Percentiles rank a stretch among this genome's conserved stretches.
Conservation (phyloP, 2,888 invertebrate species). For the Nematopogon swammerdamellus region DNA sequence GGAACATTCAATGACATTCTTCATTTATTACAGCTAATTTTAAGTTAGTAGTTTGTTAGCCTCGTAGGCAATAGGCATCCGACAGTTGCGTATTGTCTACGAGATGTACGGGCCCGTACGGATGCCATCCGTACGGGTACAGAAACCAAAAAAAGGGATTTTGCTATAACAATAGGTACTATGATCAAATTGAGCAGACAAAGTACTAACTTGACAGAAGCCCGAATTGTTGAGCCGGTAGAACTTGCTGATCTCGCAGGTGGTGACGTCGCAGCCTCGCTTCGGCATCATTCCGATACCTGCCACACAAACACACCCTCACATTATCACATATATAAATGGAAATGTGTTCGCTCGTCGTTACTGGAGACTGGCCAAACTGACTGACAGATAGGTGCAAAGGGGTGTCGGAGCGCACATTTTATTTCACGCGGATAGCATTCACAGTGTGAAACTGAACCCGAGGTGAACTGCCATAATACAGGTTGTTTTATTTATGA, state of each 20-base stretch:
- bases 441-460: too few relatives aligned
- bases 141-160: too few relatives aligned
- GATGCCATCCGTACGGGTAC: too few relatives aligned
- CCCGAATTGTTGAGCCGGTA: constrained; percentile 94
- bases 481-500: too few relatives aligned
- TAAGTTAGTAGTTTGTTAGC: background rate
- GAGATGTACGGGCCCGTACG: background rate
- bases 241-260: constrained; percentile 93
- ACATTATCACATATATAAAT: constrained; percentile 3
- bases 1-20: constrained; percentile 11
- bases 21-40: background rate
- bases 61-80: background rate
- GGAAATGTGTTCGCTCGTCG: background rate
- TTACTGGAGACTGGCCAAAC: too few relatives aligned
- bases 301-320: constrained; percentile 17
- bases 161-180: background rate
- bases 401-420: too few relatives aligned
- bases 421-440: too few relatives aligned
- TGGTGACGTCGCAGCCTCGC: constrained; percentile 90
- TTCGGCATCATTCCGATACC: constrained; percentile 96
- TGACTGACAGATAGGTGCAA: too few relatives aligned
- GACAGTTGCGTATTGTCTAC: background rate
- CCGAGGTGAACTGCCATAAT: too few relatives aligned
- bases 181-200: too few relatives aligned
- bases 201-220: constrained; percentile 70